A percentile compares a stretch with the other conserved stretches of the same genome.
phyloP scores from a whole-genome alignment of 2,888 invertebrate genomes.

The Drosophila anceps region DNA sequence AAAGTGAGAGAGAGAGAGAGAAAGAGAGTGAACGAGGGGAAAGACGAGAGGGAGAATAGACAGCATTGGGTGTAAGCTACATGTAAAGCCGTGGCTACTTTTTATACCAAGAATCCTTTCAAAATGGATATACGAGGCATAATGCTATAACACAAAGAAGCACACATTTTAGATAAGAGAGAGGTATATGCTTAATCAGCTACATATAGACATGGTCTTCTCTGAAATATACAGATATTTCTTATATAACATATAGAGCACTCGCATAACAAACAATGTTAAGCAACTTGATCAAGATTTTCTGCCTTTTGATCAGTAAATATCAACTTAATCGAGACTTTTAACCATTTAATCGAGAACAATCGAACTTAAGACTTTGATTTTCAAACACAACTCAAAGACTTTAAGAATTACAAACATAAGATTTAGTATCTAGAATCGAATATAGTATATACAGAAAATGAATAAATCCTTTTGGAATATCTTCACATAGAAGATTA shows the following conservation, averaged over 20 bases:
- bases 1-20: not conserved
- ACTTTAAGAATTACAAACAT: not conserved
- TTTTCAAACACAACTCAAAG: not conserved
- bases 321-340: not conserved
- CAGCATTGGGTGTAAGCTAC: slow-evolving; percentile 7
- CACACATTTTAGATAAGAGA: not conserved
- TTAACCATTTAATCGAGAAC: not conserved
- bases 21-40: not conserved
- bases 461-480: not conserved
- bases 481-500: not conserved
- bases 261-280: no score
- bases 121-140: not conserved
- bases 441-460: not conserved
- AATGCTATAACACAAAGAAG: slow-evolving; percentile 2
- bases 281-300: no score
- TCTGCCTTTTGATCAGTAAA: no score
- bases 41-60: not conserved
- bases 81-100: slow-evolving; percentile 49
- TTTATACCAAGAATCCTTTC: slow-evolving; percentile 7
- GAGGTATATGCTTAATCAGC: not conserved
- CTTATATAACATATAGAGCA: no score
- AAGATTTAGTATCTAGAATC: not conserved
- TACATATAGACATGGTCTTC: not conserved
- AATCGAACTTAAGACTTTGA: not conserved
- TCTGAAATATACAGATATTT: not conserved